Base-by-base conservation (phyloP, 2,797 vertebrate species). In the Diplodus sargus region DNA sequence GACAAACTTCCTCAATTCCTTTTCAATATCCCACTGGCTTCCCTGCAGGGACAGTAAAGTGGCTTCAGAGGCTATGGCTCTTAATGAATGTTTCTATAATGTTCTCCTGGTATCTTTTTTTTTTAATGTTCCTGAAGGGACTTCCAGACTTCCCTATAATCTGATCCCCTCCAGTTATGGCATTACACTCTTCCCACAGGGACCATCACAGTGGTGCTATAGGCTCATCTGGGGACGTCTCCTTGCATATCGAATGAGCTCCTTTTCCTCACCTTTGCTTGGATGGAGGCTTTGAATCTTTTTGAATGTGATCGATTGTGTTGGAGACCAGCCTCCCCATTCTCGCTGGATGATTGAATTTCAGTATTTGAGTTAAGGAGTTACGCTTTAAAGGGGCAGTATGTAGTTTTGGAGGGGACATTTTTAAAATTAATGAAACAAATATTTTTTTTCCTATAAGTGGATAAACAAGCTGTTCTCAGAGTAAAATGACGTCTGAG, bases 61-160 rank as follows among this genome's bases (percentile, higher is more conserved):
- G 8, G 3, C 47, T 4, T 2, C 47, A 45, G 10, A 7, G 57
- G 15, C 18, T 45, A 59, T 43, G 54, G 7, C 60, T 60, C 42
- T 61, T n/a, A 77, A 34, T 85, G 3, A 78, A 47, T 53, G 79
- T 77, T 16, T 52, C 42, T 18, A 66, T 62, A 60, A 70, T 70
- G 49, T 57, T 51, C 34, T 51, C 4, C 0, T 20, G 43, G 15
- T 52, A 17, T 63, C 28, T 28, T 28, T 28, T 65, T 60, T 60
- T 23, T 34, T 1, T 49, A 63, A 67, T 67, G 47, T 20, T 59
- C 39, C 48, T 78, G 16, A 28, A 68, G 25, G 45, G 39, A 22
- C 22, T 52, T 54, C 49, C 54, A 52, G 10, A 45, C 69, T 64
- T 42, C 45, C 22, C 51, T 49, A 10, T 54, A 12, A 61, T 76